Conservation (phyloP, 2,797 vertebrate species). For the Centropyge bicolor region DNA sequence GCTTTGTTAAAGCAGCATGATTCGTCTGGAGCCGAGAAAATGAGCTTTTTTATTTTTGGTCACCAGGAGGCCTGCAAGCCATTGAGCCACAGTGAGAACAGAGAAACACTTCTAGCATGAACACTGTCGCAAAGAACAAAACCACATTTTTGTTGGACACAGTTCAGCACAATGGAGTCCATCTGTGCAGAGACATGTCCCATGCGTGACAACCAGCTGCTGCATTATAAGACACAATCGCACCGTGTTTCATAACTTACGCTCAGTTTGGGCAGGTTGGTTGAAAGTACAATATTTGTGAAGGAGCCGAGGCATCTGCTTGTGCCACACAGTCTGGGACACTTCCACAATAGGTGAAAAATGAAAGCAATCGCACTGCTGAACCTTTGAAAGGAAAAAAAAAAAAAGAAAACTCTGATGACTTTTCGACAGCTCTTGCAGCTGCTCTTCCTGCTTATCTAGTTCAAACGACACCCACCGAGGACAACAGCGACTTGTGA, state of each 20-base stretch:
- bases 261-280: background rate
- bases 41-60: background rate
- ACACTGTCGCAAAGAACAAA: background rate
- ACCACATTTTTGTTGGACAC: background rate
- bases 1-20: constrained; percentile 3
- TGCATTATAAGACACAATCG: background rate
- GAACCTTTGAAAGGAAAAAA: constrained; percentile 1
- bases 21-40: background rate
- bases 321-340: constrained; percentile 15
- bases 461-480: constrained; percentile 43
- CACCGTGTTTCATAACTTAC: background rate
- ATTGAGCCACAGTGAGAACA: background rate
- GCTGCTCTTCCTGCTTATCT: constrained; percentile 38
- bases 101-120: background rate
- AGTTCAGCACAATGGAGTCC: background rate
- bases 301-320: background rate
- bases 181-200: background rate
- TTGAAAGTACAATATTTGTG: background rate
- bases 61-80: background rate
- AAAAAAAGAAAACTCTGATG: constrained; percentile 3
- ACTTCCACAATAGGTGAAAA: constrained; percentile 20
- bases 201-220: constrained; percentile 11
- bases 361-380: constrained; percentile 1
- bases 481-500: constrained; percentile 56
- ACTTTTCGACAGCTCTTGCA: constrained; percentile 13